phyloP scores from a whole-genome alignment of 2,113 vertebrate genomes.

The Rhinoptilus africanus region DNA sequence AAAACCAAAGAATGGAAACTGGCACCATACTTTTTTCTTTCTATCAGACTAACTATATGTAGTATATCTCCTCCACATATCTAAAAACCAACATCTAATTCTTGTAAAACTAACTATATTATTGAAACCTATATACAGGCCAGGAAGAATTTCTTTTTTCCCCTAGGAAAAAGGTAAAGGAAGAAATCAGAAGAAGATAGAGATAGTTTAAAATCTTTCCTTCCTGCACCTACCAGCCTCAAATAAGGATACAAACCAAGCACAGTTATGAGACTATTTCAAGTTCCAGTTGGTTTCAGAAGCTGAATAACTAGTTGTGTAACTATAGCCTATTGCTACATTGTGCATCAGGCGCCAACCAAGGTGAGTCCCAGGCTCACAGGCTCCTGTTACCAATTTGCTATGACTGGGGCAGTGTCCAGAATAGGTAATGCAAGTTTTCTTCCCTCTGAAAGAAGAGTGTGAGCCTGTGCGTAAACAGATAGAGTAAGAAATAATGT shows the following conservation, averaged over 20 bases:
- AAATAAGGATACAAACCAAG: not conserved
- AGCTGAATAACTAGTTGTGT: not conserved
- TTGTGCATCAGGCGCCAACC: not conserved
- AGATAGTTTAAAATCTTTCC: not conserved
- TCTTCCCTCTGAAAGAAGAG: not conserved
- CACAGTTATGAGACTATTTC: not conserved
- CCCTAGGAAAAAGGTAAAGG: not conserved
- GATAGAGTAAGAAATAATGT: not conserved
- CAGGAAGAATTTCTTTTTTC: not conserved
- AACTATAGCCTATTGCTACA: not conserved
- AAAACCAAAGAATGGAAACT: not conserved
- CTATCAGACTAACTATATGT: not conserved
- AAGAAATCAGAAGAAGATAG: not conserved
- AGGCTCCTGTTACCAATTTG: not conserved
- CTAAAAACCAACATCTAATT: not conserved
- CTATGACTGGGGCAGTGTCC: not conserved
- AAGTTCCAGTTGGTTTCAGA: not conserved
- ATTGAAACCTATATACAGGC: not conserved
- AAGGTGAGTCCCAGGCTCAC: accelerated
- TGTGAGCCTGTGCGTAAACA: not conserved
- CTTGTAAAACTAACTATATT: not conserved
- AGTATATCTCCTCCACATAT: not conserved
- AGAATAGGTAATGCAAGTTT: not conserved
- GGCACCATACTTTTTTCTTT: not conserved
- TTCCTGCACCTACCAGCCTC: not conserved